phyloP scores from a whole-genome alignment of 64 coral and sea anemone genomes.

The Pocillopora damicornis region DNA sequence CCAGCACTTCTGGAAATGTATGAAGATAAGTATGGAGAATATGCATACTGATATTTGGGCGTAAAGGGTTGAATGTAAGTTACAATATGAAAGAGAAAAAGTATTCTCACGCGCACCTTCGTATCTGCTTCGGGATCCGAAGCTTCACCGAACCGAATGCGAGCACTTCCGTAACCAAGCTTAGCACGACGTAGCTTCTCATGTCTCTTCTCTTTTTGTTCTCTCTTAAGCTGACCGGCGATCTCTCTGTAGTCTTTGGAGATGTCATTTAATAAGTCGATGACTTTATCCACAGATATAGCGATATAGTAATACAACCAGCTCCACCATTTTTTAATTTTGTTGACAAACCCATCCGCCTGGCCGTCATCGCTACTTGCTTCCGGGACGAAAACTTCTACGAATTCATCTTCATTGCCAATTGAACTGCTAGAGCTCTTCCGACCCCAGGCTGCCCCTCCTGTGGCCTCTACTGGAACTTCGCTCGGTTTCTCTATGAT shows the following conservation, averaged over 20 bases:
- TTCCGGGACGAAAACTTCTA: constrained; percentile 30
- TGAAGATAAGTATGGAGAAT: too few species aligned
- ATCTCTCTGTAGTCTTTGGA: constrained; percentile 93
- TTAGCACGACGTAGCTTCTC: constrained; percentile 68
- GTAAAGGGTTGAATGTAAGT: too few species aligned
- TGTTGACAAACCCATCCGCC: constrained; percentile 38
- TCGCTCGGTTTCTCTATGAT: neutral
- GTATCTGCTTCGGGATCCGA: constrained; percentile 6
- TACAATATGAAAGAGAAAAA: too few species aligned
- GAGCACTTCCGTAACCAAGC: constrained; percentile 31
- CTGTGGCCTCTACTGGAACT: constrained; percentile 2
- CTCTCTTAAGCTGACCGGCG: constrained; percentile 83
- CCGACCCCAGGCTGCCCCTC: constrained; percentile 9
- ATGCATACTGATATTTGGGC: neutral
- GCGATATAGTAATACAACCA: constrained; percentile 93
- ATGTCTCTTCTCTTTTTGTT: constrained; percentile 83
- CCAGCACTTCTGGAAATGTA: too few species aligned
- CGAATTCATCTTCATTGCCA: constrained; percentile 21
- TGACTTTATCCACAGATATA: constrained; percentile 80
- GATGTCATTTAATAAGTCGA: constrained; percentile 75
- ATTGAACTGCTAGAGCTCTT: constrained; percentile 28
- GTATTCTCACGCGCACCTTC: neutral
- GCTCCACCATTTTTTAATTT: constrained; percentile 66
- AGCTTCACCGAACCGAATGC: constrained; percentile 21
- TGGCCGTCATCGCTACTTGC: neutral